phyloP scores from a whole-genome alignment of 2,888 invertebrate genomes.

The Cenopis cana region DNA sequence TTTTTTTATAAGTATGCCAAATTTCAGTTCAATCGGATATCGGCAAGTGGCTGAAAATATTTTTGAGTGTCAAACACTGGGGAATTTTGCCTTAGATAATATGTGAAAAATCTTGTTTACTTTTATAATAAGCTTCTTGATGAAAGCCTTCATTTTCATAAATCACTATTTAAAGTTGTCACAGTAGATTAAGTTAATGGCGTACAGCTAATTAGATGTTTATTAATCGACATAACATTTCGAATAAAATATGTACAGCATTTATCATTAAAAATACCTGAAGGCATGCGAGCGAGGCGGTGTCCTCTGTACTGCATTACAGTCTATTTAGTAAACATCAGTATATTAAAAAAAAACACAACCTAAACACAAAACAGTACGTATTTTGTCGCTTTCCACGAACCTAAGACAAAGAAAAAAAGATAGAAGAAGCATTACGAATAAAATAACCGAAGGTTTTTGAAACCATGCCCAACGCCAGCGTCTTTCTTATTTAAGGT shows the following conservation, averaged over 20 bases:
- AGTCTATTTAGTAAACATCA: background rate
- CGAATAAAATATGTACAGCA: conserved; percentile 34
- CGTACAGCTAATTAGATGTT: conserved; percentile 17
- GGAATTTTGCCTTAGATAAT: too few species aligned
- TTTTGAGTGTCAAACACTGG: too few species aligned
- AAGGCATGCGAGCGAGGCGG: conserved; percentile 3
- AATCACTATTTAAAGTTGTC: conserved; percentile 16
- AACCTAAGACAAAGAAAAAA: too few species aligned
- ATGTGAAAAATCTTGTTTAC: background rate
- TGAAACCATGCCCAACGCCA: too few species aligned
- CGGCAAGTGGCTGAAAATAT: too few species aligned
- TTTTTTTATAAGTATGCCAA: too few species aligned
- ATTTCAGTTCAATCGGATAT: too few species aligned
- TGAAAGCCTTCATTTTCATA: background rate
- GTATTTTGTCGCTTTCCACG: too few species aligned
- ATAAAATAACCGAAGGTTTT: too few species aligned
- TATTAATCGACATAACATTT: conserved; percentile 35
- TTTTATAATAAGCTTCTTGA: background rate
- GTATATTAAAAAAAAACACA: background rate
- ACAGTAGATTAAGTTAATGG: conserved; percentile 11
- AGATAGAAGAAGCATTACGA: too few species aligned
- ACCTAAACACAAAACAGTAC: too few species aligned
- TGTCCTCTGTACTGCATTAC: background rate
- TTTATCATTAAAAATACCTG: conserved; percentile 30
- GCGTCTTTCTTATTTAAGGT: too few species aligned